phyloP scores from a whole-genome alignment of 2,797 vertebrate genomes.

The Xenopus petersii region DNA sequence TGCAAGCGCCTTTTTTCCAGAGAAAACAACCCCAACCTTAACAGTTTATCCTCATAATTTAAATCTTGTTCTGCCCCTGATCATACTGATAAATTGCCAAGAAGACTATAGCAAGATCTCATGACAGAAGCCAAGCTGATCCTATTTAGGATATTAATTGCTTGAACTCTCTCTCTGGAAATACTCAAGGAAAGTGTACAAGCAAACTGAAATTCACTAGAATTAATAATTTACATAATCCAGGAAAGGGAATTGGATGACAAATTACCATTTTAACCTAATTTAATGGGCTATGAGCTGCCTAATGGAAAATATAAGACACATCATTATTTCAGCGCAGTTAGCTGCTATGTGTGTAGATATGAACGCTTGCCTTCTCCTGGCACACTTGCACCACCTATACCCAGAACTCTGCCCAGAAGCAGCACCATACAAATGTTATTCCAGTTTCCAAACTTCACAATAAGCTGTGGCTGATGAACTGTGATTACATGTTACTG shows the following conservation, averaged over 20 bases:
- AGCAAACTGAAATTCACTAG: background rate
- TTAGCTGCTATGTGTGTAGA: background rate
- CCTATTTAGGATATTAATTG: conserved; percentile 9
- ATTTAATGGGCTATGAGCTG: background rate
- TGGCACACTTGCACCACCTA: too few relatives aligned
- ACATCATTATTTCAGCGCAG: background rate
- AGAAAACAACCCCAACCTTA: too few relatives aligned
- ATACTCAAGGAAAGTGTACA: background rate
- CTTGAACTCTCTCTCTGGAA: background rate
- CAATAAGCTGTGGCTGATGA: too few relatives aligned
- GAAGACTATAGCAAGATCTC: background rate
- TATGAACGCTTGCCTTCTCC: too few relatives aligned
- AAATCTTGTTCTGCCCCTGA: too few relatives aligned
- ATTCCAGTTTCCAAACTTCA: too few relatives aligned
- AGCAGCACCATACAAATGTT: too few relatives aligned
- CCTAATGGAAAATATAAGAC: background rate
- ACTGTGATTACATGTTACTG: too few relatives aligned
- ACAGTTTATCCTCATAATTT: too few relatives aligned
- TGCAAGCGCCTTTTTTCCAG: too few relatives aligned
- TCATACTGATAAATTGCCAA: too few relatives aligned
- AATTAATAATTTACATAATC: background rate
- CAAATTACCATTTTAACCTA: background rate
- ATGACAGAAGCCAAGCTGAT: background rate
- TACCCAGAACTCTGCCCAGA: too few relatives aligned
- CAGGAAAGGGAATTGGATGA: background rate